A percentile compares a stretch with the other conserved stretches of the same genome.
These are phyloP conservation scores for Dendronephthya gigantea DNA, from an alignment of 64 coral and sea anemone species.

Conservation along the genomic window DNA sequence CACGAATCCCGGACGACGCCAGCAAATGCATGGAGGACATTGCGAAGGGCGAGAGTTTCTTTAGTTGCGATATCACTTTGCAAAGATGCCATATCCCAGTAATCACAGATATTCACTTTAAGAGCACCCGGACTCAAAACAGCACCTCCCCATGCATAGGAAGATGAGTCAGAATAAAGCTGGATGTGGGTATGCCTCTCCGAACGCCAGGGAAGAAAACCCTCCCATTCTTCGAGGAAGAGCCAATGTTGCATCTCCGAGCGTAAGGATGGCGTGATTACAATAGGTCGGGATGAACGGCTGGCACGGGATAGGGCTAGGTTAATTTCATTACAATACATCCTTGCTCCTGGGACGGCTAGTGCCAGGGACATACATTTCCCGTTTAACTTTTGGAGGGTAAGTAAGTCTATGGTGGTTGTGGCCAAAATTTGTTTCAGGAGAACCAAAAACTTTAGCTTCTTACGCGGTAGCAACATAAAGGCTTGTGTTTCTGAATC, in stretches of 20 bases:
- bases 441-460: not conserved
- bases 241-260: not conserved
- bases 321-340: not conserved
- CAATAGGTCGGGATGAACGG: not conserved
- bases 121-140: not conserved
- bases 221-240: not conserved
- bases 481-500: not conserved
- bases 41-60: not conserved
- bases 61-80: not conserved
- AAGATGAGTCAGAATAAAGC: not conserved
- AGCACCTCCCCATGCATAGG: not conserved
- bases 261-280: constrained; percentile 1
- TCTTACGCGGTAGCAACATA: not conserved
- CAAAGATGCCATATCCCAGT: too few relatives aligned
- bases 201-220: not conserved
- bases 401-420: not conserved
- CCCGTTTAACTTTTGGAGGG: not conserved
- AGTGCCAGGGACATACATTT: not conserved
- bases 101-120: too few relatives aligned
- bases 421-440: not conserved
- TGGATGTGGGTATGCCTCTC: not conserved
- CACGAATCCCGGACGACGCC: not conserved
- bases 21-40: constrained; percentile 7
- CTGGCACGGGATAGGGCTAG: not conserved
- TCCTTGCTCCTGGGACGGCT: constrained; percentile 25